Percentiles rank a stretch among this genome's conserved stretches.
These are phyloP conservation scores for Xiphorhynchus elegans DNA, from an alignment of 2,113 vertebrate genomes.

Conservation along the genomic window DNA sequence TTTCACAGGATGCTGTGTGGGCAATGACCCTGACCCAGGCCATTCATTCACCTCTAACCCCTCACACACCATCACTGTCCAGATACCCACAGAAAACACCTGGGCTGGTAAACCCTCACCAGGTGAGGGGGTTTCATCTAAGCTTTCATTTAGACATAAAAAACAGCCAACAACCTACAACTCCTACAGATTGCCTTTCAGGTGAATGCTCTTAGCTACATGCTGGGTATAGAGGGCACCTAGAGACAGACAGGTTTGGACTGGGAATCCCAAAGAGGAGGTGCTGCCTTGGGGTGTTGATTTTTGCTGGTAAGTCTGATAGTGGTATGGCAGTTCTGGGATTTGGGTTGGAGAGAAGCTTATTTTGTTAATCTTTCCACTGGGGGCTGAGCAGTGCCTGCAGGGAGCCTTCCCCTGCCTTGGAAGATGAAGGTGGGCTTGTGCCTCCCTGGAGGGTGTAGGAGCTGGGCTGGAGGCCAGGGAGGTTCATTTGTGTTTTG, in stretches of 20 bases:
- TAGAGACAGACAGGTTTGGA: accelerated
- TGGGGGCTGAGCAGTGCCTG: neutral
- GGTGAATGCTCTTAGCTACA: neutral
- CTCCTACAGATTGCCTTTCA: neutral
- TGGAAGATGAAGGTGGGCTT: neutral
- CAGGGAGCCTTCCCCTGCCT: neutral
- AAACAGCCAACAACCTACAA: neutral
- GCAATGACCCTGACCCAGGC: neutral
- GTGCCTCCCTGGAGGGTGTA: neutral
- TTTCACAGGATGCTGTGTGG: neutral
- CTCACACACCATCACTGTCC: neutral
- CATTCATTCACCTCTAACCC: neutral
- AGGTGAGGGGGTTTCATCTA: neutral
- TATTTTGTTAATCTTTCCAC: neutral
- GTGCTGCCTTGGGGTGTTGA: accelerated
- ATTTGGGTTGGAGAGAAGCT: neutral
- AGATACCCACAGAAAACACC: neutral
- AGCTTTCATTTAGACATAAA: neutral
- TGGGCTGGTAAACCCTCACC: neutral
- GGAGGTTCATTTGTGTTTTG: neutral
- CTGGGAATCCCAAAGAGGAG: neutral
- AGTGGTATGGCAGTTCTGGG: neutral
- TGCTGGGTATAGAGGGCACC: neutral
- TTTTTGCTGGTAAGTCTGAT: neutral
- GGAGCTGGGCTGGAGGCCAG: neutral